Percentiles rank a stretch among this genome's conserved stretches.
Conservation (phyloP, 2,113 vertebrate genomes). For the Sclerurus mexicanus region DNA sequence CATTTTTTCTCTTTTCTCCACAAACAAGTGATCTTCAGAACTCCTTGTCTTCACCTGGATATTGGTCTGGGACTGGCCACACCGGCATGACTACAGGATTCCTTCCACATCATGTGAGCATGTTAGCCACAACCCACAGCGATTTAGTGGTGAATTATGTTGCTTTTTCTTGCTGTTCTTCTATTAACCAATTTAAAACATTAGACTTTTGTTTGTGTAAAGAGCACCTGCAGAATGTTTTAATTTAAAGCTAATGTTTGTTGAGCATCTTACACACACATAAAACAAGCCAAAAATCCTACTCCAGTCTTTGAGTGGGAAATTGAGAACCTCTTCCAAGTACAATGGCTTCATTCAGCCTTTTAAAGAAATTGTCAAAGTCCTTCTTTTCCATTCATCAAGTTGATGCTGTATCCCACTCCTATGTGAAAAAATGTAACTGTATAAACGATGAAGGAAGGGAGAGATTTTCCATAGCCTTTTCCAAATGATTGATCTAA, state of each 20-base stretch:
- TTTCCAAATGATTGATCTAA: slow-evolving; percentile 46
- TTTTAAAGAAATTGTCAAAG: slow-evolving; percentile 40
- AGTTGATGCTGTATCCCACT: slow-evolving; percentile 46
- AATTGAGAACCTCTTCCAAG: slow-evolving; percentile 70
- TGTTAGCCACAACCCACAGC: slow-evolving; percentile 66
- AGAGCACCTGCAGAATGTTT: slow-evolving; percentile 71
- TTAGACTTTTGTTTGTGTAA: slow-evolving; percentile 74
- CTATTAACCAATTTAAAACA: slow-evolving; percentile 70
- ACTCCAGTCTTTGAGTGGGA: slow-evolving; percentile 66
- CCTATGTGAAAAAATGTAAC: slow-evolving; percentile 32
- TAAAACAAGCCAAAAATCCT: slow-evolving; percentile 73
- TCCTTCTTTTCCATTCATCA: slow-evolving; percentile 64
- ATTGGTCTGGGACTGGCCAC: slow-evolving; percentile 77
- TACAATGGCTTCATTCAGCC: slow-evolving; percentile 68
- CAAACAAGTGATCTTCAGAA: slow-evolving; percentile 72
- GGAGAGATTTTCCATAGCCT: slow-evolving; percentile 57
- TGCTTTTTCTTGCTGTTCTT: slow-evolving; percentile 68
- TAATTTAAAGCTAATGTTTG: slow-evolving; percentile 71
- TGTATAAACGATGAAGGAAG: slow-evolving; percentile 35
- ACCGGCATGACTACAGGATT: slow-evolving; percentile 77
- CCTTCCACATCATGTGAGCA: slow-evolving; percentile 67
- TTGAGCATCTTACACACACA: slow-evolving; percentile 66
- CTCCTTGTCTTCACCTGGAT: slow-evolving; percentile 75
- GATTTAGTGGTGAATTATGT: slow-evolving; percentile 68
- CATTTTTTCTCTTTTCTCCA: slow-evolving; percentile 75